Evolutionary conservation across 2,113 vertebrate species (phyloP), one percentile per base, ranked within the genome.

Genomic region (Nannospalax galili): DNA sequence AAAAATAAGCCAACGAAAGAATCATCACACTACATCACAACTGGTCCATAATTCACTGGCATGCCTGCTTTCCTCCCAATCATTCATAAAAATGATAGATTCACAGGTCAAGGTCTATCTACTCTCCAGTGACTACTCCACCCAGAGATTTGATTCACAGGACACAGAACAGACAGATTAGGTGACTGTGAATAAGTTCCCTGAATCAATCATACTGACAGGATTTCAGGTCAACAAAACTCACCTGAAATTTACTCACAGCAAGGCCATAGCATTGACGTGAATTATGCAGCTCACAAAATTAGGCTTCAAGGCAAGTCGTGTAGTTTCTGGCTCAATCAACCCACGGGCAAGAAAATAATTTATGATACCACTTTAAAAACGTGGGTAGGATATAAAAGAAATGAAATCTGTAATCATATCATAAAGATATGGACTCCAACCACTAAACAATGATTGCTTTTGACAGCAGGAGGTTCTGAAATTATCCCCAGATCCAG

Each of bases 181-280:
- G 28, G 64, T 89, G 90, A 92, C 45, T 84, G 42, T 77, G n/a
- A 86, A 80, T 52, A 40, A 78, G 19, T 65, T 85, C n/a, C 22
- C 32, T 79, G 58, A 96, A 91, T 84, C 60, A 88, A 52, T 92
- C 80, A 87, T 32, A 84, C 56, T 60, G 72, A 81, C 58, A 95
- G 81, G 89, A 94, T 30, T 84, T 12, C 15, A 74, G 56, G 69
- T 52, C 70, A 91, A 92, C 24, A 70, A 94, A 91, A 95, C 52
- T 95, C 75, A 73, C 20, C 37, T 96, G 69, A 96, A 90, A 94
- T 85, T 56, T 40, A 89, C 64, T 73, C 79, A 92, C 37, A 48
- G 17, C 79, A 89, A 95, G 95, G 58, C 70, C 42, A 86, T 3
- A 56, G 48, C 52, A 84, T 40, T 42, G 22, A 64, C 75, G n/a